Conservation (phyloP, 2,797 vertebrate species). For the Clarias laeviceps region DNA sequence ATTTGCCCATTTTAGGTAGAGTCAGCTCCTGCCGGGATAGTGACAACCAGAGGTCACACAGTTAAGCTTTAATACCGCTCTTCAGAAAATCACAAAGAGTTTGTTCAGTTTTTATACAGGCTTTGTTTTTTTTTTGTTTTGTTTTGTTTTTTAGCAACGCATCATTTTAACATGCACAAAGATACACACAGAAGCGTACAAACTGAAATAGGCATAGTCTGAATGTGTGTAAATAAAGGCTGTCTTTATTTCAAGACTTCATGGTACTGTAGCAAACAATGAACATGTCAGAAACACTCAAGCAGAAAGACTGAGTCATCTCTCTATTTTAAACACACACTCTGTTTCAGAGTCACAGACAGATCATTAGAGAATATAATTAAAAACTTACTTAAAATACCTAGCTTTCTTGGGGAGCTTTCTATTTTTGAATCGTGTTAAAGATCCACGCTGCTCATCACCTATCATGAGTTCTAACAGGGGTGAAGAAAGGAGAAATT, state of each 20-base stretch:
- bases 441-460: conserved; percentile 38
- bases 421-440: conserved; percentile 51
- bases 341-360: conserved; percentile 39
- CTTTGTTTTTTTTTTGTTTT: too few relatives aligned
- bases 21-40: too few relatives aligned
- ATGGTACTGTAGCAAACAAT: conserved; percentile 16
- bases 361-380: conserved; percentile 50
- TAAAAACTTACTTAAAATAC: conserved; percentile 47
- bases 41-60: too few relatives aligned
- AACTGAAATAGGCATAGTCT: background rate
- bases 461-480: conserved; percentile 38
- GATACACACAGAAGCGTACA: background rate
- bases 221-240: conserved; percentile 6
- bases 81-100: too few relatives aligned
- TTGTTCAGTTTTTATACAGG: too few relatives aligned
- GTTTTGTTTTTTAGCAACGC: background rate
- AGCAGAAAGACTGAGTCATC: conserved; percentile 62
- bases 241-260: conserved; percentile 18
- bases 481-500: conserved; percentile 31
- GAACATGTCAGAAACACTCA: conserved; percentile 55
- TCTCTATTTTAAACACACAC: conserved; percentile 64
- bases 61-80: too few relatives aligned
- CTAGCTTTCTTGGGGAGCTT: conserved; percentile 20
- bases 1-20: too few relatives aligned
- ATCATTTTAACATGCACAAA: background rate